Conservation (phyloP, 2,113 vertebrate species). For the Ahaetulla prasina region DNA sequence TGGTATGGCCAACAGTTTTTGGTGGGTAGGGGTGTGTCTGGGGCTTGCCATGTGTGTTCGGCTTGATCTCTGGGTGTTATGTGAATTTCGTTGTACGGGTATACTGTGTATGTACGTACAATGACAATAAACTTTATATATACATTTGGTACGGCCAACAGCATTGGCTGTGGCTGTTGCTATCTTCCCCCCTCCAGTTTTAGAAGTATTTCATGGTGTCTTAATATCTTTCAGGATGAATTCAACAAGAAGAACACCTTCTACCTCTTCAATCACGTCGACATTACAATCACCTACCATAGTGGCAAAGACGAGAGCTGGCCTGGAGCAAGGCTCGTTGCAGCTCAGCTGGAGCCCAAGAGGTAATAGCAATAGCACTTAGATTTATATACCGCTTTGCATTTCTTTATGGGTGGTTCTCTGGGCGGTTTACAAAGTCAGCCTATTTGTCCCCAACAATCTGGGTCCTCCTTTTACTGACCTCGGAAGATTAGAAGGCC, state of each 20-base stretch:
- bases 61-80: too few relatives aligned
- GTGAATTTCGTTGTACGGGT: too few relatives aligned
- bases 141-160: neutral
- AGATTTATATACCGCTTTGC: too few relatives aligned
- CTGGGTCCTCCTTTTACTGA: too few relatives aligned
- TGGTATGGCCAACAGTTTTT: neutral
- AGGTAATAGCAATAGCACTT: conserved; percentile 65
- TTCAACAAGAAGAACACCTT: conserved; percentile 87
- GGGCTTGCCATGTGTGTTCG: too few relatives aligned
- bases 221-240: conserved; percentile 69
- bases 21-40: too few relatives aligned
- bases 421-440: too few relatives aligned
- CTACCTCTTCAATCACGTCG: conserved; percentile 89
- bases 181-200: neutral
- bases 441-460: too few relatives aligned
- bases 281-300: conserved; percentile 86
- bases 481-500: too few relatives aligned
- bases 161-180: neutral
- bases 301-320: conserved; percentile 70
- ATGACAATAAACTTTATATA: too few relatives aligned
- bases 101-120: too few relatives aligned
- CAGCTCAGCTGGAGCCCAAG: conserved; percentile 81
- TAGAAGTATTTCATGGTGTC: neutral
- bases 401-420: too few relatives aligned
- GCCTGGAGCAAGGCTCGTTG: conserved; percentile 76